A percentile compares a stretch with the other conserved stretches of the same genome.
Conservation (phyloP, 2,797 vertebrate species). For the Cuniculus paca region DNA sequence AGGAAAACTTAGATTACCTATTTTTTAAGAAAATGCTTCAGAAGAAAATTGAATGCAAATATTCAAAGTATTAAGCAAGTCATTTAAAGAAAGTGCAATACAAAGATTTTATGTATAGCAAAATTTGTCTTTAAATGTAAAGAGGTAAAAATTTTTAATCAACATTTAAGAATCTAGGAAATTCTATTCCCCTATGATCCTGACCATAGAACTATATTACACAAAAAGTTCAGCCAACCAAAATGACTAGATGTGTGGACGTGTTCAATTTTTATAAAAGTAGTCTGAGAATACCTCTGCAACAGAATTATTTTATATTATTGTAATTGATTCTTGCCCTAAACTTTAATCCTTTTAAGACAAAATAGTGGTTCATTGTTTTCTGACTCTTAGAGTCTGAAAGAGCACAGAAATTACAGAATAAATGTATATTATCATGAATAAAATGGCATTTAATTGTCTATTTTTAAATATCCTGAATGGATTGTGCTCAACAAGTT, state of each 20-base stretch:
- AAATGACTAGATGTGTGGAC: not conserved
- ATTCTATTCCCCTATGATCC: not conserved
- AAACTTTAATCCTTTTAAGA: not conserved
- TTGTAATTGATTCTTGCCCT: not conserved
- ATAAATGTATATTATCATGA: not conserved
- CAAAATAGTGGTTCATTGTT: not conserved
- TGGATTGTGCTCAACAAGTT: not conserved
- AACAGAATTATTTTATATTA: not conserved
- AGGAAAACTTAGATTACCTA: not conserved
- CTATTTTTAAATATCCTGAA: not conserved
- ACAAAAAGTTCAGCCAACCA: not conserved
- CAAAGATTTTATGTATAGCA: not conserved
- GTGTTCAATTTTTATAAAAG: not conserved
- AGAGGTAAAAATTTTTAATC: not conserved
- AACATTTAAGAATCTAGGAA: not conserved
- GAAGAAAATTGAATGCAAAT: not conserved
- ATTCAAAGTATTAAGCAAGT: not conserved
- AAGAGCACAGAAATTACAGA: not conserved
- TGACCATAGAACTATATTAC: not conserved
- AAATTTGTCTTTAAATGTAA: not conserved
- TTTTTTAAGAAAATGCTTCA: not conserved
- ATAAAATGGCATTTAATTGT: not conserved
- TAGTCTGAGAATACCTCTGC: not conserved
- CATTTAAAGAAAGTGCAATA: not conserved
- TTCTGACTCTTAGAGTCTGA: not conserved